A percentile compares a stretch with the other conserved stretches of the same genome.
phyloP scores from a whole-genome alignment of 2,113 vertebrate genomes.

The Oreochromis spilurus region DNA sequence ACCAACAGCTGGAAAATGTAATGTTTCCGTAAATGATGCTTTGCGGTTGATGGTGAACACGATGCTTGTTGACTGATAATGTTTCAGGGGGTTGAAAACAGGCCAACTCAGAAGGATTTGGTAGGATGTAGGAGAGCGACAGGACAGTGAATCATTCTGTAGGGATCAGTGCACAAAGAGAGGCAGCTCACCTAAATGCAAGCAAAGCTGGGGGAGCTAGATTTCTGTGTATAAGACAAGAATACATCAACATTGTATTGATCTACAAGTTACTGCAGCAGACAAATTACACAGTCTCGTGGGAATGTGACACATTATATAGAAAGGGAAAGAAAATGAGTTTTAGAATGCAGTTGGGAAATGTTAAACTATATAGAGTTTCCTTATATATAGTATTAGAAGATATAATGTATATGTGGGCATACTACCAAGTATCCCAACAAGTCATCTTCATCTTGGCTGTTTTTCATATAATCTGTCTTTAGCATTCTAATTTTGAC shows the following conservation, averaged over 20 bases:
- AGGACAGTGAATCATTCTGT: conserved; percentile 49
- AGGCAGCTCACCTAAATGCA: conserved; percentile 23
- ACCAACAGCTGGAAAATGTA: conserved; percentile 50
- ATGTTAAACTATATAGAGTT: neutral
- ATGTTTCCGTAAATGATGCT: conserved; percentile 53
- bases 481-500: neutral
- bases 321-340: neutral
- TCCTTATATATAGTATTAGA: neutral
- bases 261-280: conserved; percentile 24
- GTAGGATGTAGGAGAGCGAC: conserved; percentile 24
- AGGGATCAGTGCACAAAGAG: conserved; percentile 48
- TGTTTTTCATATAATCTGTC: neutral
- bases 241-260: conserved; percentile 40
- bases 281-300: conserved; percentile 12
- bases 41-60: conserved; percentile 22
- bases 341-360: neutral
- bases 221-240: neutral
- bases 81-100: conserved; percentile 33
- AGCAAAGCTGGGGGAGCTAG: conserved; percentile 15
- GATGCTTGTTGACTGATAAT: conserved; percentile 40
- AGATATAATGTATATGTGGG: neutral
- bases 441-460: neutral
- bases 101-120: conserved; percentile 40
- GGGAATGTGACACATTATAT: conserved; percentile 10
- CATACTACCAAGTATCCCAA: neutral